Evolutionary conservation across 2,888 invertebrate genomes (phyloP).

Genomic region (Cheilosia vernalis): DNA sequence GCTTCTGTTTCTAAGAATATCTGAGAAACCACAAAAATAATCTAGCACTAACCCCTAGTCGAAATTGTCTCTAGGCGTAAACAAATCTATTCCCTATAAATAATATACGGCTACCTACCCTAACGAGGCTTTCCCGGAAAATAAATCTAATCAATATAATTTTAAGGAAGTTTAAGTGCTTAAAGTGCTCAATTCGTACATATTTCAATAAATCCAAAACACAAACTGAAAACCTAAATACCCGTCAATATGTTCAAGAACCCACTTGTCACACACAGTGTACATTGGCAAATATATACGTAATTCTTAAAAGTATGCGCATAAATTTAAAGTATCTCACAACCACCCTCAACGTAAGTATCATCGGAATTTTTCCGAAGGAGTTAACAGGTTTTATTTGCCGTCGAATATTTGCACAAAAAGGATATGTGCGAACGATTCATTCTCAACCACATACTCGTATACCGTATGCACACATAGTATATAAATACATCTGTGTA

Average conservation of each 20-base stretch:
- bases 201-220: constrained; percentile 1
- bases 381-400: constrained; percentile 55
- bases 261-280: constrained; percentile 14
- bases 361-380: constrained; percentile 48
- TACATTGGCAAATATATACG: neutral
- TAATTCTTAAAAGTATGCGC: constrained; percentile 25
- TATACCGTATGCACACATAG: neutral
- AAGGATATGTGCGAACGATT: constrained; percentile 27
- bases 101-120: too few species aligned
- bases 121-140: too few species aligned
- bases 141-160: too few species aligned
- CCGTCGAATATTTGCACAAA: constrained; percentile 41
- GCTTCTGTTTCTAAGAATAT: too few species aligned
- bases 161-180: neutral
- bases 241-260: neutral
- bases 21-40: too few species aligned
- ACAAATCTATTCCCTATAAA: too few species aligned
- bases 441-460: neutral
- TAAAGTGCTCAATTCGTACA: neutral
- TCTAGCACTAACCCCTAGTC: too few species aligned
- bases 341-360: constrained; percentile 33
- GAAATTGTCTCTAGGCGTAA: too few species aligned
- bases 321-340: constrained; percentile 27
- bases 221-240: neutral
- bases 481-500: neutral